Percentiles rank a stretch among this genome's conserved stretches.
phyloP scores from a whole-genome alignment of 2,797 vertebrate genomes.

The Microchirus variegatus region DNA sequence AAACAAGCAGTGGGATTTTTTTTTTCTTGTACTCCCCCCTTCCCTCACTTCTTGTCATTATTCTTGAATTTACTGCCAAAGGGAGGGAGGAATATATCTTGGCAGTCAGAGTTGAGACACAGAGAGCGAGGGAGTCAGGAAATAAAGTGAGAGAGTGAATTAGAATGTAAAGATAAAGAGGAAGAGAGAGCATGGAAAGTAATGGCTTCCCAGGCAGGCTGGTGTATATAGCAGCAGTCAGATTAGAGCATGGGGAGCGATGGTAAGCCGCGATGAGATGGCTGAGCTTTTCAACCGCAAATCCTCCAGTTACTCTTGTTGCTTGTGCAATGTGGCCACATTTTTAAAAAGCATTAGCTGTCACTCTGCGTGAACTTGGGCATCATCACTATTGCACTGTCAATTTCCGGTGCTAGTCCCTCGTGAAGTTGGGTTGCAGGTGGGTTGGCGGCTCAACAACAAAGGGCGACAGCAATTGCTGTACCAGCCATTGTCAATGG shows the following conservation, averaged over 20 bases:
- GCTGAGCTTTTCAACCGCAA: conserved; percentile 58
- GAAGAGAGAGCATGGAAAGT: not conserved
- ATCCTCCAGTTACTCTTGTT: conserved; percentile 49
- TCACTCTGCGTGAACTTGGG: conserved; percentile 54
- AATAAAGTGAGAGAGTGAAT: conserved; percentile 3
- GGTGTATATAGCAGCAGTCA: conserved; percentile 53
- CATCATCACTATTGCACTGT: not conserved
- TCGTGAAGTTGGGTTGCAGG: too few species aligned
- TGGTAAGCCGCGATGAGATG: conserved; percentile 51
- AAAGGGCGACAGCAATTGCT: too few species aligned
- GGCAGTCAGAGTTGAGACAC: conserved; percentile 14
- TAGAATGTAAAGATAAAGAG: conserved; percentile 35
- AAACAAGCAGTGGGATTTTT: conserved; percentile 12
- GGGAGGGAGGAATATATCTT: conserved; percentile 16
- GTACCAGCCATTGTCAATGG: too few species aligned
- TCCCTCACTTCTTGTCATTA: conserved; percentile 24
- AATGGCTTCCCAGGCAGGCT: conserved; percentile 23
- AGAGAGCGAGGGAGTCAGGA: not conserved
- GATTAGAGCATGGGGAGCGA: conserved; percentile 53
- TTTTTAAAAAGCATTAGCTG: conserved; percentile 62
- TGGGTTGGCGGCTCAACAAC: too few species aligned
- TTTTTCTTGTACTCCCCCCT: conserved; percentile 6
- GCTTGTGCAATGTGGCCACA: conserved; percentile 39
- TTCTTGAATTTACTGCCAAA: conserved; percentile 22
- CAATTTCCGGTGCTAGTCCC: too few species aligned